Conservation (phyloP, 2,797 vertebrate genomes). For the Neopelma chrysocephalum region DNA sequence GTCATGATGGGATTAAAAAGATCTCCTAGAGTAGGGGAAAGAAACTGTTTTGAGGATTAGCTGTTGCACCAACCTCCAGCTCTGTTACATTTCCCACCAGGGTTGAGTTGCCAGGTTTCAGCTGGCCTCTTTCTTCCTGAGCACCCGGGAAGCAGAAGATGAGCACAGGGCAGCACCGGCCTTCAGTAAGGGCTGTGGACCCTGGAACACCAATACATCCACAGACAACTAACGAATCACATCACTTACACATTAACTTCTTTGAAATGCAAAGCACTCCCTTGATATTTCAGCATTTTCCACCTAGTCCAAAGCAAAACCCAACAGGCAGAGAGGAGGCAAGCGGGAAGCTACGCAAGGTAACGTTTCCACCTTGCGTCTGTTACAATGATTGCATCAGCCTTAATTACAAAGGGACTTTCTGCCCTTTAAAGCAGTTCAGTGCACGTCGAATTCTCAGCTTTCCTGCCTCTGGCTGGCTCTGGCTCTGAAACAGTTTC, state of each 20-base stretch:
- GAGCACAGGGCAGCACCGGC: accelerated
- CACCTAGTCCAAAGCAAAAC: conserved; percentile 24
- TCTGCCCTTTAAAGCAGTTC: conserved; percentile 45
- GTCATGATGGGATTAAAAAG: neutral
- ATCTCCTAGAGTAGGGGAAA: neutral
- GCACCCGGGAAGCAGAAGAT: neutral
- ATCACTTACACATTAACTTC: conserved; percentile 20
- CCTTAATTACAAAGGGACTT: conserved; percentile 61
- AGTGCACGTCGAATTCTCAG: neutral
- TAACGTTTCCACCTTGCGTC: conserved; percentile 54
- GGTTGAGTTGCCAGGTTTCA: neutral
- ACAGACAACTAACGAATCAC: neutral
- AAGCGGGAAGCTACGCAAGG: neutral
- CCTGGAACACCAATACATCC: neutral
- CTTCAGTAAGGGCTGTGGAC: neutral
- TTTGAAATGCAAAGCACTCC: conserved; percentile 51
- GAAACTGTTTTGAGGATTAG: neutral
- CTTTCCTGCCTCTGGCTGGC: neutral
- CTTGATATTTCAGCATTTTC: conserved; percentile 40
- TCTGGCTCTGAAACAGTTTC: conserved; percentile 2
- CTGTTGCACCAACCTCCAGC: neutral
- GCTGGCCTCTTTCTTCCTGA: neutral
- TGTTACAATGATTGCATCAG: conserved; percentile 43
- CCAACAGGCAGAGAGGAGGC: neutral
- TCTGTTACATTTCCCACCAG: neutral